Percentiles rank a stretch among this genome's conserved stretches.
Conservation (phyloP, 2,113 vertebrate species). For the Centropus unirufus region DNA sequence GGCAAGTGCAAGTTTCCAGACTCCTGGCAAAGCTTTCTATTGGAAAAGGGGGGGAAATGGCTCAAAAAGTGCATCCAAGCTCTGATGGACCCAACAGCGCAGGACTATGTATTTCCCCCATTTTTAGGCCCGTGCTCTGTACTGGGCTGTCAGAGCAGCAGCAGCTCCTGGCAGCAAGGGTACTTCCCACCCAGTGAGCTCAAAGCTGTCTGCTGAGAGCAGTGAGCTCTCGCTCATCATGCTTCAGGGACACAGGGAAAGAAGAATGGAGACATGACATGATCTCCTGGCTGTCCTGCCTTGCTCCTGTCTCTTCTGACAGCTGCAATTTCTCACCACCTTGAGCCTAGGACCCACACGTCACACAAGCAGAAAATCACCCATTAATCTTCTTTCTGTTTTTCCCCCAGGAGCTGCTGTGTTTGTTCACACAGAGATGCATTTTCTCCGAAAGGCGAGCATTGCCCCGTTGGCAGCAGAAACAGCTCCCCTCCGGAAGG, state of each 20-base stretch:
- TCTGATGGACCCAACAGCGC: neutral
- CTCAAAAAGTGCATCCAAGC: neutral
- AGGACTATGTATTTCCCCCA: neutral
- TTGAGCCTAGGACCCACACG: neutral
- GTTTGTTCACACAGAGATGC: neutral
- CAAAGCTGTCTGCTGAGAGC: neutral
- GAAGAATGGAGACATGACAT: neutral
- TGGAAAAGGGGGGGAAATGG: neutral
- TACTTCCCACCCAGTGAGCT: neutral
- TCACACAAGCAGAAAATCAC: conserved; percentile 2
- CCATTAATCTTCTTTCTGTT: conserved; percentile 5
- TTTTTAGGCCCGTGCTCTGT: neutral
- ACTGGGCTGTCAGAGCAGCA: neutral
- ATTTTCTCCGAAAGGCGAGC: neutral
- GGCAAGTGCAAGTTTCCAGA: neutral
- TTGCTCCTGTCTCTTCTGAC: neutral
- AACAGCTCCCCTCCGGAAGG: neutral
- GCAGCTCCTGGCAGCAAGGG: neutral
- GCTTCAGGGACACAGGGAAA: neutral
- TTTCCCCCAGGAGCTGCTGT: neutral
- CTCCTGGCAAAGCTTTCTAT: neutral
- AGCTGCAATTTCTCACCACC: neutral
- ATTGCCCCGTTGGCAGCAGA: neutral
- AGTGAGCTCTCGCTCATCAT: neutral
- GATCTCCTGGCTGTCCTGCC: neutral